Percentiles rank a stretch among this genome's conserved stretches.
Evolutionary conservation across 2,797 vertebrate species (phyloP).

Genomic region (Sebastes flavidus): DNA sequence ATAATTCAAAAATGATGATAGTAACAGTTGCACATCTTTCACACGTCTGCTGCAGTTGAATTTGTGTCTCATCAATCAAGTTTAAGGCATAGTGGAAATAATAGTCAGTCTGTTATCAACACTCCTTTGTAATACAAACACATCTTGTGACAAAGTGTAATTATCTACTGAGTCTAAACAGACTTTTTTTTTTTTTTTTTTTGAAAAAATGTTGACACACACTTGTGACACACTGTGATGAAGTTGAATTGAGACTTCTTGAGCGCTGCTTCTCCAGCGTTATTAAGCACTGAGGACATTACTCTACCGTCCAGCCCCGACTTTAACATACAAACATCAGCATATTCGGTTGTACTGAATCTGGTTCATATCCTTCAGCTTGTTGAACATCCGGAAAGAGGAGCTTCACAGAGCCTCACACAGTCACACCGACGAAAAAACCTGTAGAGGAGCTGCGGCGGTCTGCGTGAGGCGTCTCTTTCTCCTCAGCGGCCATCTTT

Average conservation of each 20-base stretch:
- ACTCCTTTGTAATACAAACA: slow-evolving; percentile 30
- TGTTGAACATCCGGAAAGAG: slow-evolving; percentile 45
- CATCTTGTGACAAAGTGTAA: slow-evolving; percentile 18
- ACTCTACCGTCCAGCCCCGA: slow-evolving; percentile 18
- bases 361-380: slow-evolving; percentile 51
- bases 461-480: slow-evolving; percentile 54
- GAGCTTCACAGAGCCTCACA: slow-evolving; percentile 47
- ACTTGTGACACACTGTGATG: slow-evolving; percentile 43
- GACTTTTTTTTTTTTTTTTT: not conserved
- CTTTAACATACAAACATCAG: slow-evolving; percentile 27
- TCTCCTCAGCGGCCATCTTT: slow-evolving; percentile 48
- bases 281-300: slow-evolving; percentile 18
- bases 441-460: slow-evolving; percentile 40
- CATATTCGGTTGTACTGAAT: slow-evolving; percentile 38
- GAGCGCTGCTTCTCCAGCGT: slow-evolving; percentile 20
- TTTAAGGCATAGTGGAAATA: slow-evolving; percentile 38
- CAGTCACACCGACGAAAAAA: slow-evolving; percentile 54
- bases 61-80: slow-evolving; percentile 16
- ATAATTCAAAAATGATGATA: slow-evolving; percentile 1
- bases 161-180: slow-evolving; percentile 16
- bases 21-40: slow-evolving; percentile 12
- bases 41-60: slow-evolving; percentile 15
- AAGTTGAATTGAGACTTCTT: slow-evolving; percentile 20
- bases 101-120: slow-evolving; percentile 38
- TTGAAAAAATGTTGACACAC: slow-evolving; percentile 36